phyloP scores from a whole-genome alignment of 2,888 invertebrate species.

The Dryocosmus kuriphilus region DNA sequence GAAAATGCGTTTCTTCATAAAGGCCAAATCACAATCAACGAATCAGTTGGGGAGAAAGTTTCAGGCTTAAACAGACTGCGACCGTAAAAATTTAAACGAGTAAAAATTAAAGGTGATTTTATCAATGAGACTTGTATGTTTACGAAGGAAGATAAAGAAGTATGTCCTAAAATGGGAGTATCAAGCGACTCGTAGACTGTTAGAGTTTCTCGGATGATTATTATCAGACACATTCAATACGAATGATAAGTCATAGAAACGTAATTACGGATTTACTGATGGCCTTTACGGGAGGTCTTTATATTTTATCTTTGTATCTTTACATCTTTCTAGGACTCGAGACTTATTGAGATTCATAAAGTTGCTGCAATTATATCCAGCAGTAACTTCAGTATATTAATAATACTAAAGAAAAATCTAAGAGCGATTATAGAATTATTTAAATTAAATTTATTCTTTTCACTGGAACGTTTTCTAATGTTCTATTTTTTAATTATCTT shows the following conservation, averaged over 20 bases:
- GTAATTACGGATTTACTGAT: constrained; percentile 23
- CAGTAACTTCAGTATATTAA: too few relatives aligned
- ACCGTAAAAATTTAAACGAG: constrained; percentile 11
- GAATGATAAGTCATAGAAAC: constrained; percentile 24
- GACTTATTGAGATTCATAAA: constrained; percentile 10
- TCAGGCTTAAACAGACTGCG: constrained; percentile 10
- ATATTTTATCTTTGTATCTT: constrained; percentile 15
- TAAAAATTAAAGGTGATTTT: constrained; percentile 25
- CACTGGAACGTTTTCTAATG: too few relatives aligned
- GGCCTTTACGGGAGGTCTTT: constrained; percentile 9
- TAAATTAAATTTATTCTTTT: too few relatives aligned
- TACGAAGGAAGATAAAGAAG: constrained; percentile 29
- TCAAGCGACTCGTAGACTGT: neutral
- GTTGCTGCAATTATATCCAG: constrained; percentile 5
- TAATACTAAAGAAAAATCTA: too few relatives aligned
- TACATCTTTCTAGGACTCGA: constrained; percentile 24
- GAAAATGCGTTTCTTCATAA: neutral
- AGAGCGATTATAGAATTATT: too few relatives aligned
- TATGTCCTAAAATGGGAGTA: constrained; percentile 28
- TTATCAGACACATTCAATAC: constrained; percentile 8
- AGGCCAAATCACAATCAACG: constrained; percentile 12
- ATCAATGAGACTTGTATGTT: constrained; percentile 36
- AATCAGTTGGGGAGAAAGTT: constrained; percentile 30
- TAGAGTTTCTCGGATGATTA: constrained; percentile 28
- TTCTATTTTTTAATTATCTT: too few relatives aligned